Base-by-base conservation (phyloP, 2,113 vertebrate genomes). In the Atrichornis clamosus region DNA sequence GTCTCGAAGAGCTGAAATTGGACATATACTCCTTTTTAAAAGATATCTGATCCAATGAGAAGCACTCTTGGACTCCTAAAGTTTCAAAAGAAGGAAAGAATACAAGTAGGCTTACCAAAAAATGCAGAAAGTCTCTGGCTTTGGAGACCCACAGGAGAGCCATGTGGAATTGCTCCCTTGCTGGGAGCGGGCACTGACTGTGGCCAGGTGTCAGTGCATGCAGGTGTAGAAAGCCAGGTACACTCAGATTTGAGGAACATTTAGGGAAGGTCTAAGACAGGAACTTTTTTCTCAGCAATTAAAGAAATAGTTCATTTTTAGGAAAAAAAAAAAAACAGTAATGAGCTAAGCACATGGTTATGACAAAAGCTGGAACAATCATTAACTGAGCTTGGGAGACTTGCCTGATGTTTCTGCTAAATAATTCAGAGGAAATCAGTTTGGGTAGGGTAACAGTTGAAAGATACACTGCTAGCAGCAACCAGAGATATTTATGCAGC, bases 171-270 rank as follows among this genome's bases (percentile, higher is more conserved):
- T 2, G 17, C 19, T 33, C 32, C 32, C 24, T 75, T 2, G 0
- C 28, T 3, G 5, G 27, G 24, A 70, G 8, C 1, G 1, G 27
- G 9, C 18, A 3, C 33, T 50, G 33, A 5, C 47, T 84, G 47
- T 2, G 1, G 11, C 47, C 1, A 9, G 15, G 3, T n/a, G 28
- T 52, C 32, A 22, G 20, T 30, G 26, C 2, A 3, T 79, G 50
- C 50, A 62, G 19, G 13, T 75, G 15, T 50, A 56, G 77, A 59
- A 83, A 72, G 22, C 9, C 53, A 5, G 4, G 5, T 67, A 13
- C 1, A 5, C 19, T 58, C 23, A 16, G 5, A 52, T 68, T 56
- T 74, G 60, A 65, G 32, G n/a, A 92, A 46, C 27, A 80, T 47
- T 60, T 41, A 33, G 9, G 15, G 10, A 35, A 83, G 39, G 26